Conservation (phyloP, 2,797 vertebrate genomes). For the Hydrolagus colliei region DNA sequence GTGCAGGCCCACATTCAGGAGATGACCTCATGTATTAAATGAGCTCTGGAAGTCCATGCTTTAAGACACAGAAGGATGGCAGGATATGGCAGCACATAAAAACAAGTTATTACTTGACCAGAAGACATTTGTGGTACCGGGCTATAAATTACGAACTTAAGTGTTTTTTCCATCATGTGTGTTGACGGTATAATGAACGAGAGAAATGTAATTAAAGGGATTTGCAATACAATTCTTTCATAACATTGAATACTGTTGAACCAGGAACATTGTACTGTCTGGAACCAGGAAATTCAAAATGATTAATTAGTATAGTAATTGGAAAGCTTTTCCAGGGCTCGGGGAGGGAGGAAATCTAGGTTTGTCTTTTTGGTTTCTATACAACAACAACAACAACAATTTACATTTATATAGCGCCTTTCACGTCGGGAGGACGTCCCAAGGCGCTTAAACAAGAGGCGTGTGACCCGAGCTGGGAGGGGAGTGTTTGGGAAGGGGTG, state of each 20-base stretch:
- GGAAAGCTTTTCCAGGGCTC: neutral
- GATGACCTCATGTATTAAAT: constrained; percentile 24
- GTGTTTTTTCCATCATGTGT: constrained; percentile 11
- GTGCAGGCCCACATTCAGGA: constrained; percentile 10
- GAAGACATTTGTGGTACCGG: constrained; percentile 23
- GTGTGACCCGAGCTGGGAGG: too few species aligned
- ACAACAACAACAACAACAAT: too few species aligned
- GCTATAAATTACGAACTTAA: constrained; percentile 24
- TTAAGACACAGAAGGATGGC: constrained; percentile 25
- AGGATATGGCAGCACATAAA: constrained; percentile 30
- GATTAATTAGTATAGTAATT: neutral
- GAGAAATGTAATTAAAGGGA: constrained; percentile 18
- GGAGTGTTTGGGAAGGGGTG: too few species aligned
- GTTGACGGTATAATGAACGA: constrained; percentile 11
- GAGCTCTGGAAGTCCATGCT: constrained; percentile 16
- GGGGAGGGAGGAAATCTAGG: neutral
- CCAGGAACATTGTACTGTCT: too few species aligned
- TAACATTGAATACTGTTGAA: neutral
- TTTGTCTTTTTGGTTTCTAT: neutral
- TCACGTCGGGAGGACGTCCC: too few species aligned
- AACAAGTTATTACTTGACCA: constrained; percentile 21
- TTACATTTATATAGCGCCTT: too few species aligned
- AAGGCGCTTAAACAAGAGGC: too few species aligned
- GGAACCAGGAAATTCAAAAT: too few species aligned
- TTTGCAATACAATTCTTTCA: constrained; percentile 2